Base-by-base conservation (phyloP, 2,113 vertebrate genomes). In the Macrotus californicus region DNA sequence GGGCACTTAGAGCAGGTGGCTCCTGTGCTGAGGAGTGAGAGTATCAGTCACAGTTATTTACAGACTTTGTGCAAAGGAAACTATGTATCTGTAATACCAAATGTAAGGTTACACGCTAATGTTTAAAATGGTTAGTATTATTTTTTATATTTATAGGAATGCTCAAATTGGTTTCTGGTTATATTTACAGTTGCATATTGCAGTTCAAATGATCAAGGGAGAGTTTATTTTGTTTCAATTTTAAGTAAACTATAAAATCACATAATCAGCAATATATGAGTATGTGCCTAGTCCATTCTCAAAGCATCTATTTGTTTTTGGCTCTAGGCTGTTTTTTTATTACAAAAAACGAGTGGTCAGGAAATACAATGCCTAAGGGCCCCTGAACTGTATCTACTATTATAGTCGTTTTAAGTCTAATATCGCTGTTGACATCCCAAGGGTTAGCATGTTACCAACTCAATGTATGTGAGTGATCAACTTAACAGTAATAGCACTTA, bases 31-130 rank as follows among this genome's bases (percentile, higher is more conserved):
- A 95, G 46, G 2, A 64, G 13, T 76, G 77, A 95, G 91, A 18
- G 84, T 43, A 94, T 4, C 7, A 97, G 39, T 96, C 95, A 94
- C 48, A 3, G 72, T 66, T 94, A 82, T 87, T 97, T 97, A 97
- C 84, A 96, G 48, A 86, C 89, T 93, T 93, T 24, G 0, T 93
- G 6, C 2, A 96, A 89, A 56, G 36, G 76, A 97, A 77, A 18
- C 5, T 64, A 75, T 79, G 2, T 34, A 41, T 77, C 39, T 87
- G 6, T 13, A 72, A 22, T 84, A 67, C 22, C 11, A 92, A 90
- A 90, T n/a, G 3, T 11, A 82, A 94, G 10, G 1, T 67, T 91
- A 54, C 80, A 83, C 87, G 36, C 22, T 76, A 89, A 61, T 46
- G 24, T 61, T 75, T 88, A 91, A 72, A 90, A 77, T 85, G 41